Evolutionary conservation across 2,797 vertebrate genomes (phyloP), one percentile per base, ranked within the genome.

Genomic region (Cacajao melanocephalus): DNA sequence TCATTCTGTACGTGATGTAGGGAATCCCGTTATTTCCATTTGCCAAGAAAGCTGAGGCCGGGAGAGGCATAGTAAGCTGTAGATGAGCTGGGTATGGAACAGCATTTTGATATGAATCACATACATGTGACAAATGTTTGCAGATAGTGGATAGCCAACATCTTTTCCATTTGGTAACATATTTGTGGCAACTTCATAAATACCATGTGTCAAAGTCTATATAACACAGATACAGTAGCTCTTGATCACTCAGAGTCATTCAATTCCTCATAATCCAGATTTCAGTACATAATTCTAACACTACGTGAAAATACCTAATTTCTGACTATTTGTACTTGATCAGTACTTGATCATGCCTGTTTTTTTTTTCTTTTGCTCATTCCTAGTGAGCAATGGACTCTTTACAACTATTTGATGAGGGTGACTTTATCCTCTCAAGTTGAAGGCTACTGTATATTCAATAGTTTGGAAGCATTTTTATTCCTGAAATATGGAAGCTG

Each of bases 401-500:
- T 73, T 85, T 46, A 72, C 20, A 73, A 85, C 41, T 22, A 33
- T 81, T 82, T 93, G 67, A 89, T 80, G 26, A 81, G 72, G 13
- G 26, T 39, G 8, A 36, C 73, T 36, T 58, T 73, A 57, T 83
- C 33, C 57, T 82, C 61, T 95, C 44, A 57, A 48, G 19, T 88
- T 93, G 83, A 88, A 93, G 58, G 20, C 24, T 80, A 67, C 17
- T 88, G 50, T 67, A 48, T 78, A 58, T 24, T 94, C 80, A 81
- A 89, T 61, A 81, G 26, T 39, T 78, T 83, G 72, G 58, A 86
- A 83, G 55, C 46, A 82, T 86, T 96, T 96, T 82, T 64, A 14
- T 70, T 90, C 72, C 73, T 94, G 61, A 22, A 67, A 90, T 81
- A 41, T 46, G 30, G 33, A 97, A 90, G 36, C 79, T 89, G 61